Evolutionary conservation across 2,888 invertebrate genomes (phyloP).

Genomic region (Lapara coniferarum): DNA sequence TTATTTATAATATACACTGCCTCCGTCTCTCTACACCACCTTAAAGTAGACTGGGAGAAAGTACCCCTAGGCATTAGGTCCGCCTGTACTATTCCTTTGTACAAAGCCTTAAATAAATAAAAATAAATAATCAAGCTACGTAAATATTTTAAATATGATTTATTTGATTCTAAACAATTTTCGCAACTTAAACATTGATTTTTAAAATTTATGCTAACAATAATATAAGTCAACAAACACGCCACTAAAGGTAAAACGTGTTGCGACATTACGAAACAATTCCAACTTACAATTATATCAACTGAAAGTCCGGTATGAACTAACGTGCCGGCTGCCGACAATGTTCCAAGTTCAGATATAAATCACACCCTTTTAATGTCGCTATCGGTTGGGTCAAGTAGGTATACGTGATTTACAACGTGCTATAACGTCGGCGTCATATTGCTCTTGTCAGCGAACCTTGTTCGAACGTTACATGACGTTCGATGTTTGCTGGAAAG

Average conservation of each 20-base stretch:
- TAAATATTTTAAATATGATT: no score
- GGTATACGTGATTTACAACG: conserved; percentile 75
- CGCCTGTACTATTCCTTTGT: no score
- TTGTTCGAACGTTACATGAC: conserved; percentile 30
- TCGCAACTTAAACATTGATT: no score
- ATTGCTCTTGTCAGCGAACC: conserved; percentile 72
- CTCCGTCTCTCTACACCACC: no score
- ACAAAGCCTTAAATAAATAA: no score
- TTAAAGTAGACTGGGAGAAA: no score
- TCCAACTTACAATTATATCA: conserved; percentile 25
- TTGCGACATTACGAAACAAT: background rate
- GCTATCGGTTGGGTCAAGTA: conserved; percentile 76
- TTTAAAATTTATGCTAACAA: no score
- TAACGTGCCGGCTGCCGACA: conserved; percentile 76
- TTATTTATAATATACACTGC: no score
- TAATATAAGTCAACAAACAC: no score
- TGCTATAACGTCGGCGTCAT: conserved; percentile 72
- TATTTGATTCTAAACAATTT: no score
- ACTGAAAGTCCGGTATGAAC: conserved; percentile 61
- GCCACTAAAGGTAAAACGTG: background rate
- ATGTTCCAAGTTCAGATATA: conserved; percentile 78
- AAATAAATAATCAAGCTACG: no score
- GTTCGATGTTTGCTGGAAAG: background rate
- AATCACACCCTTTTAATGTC: conserved; percentile 82
- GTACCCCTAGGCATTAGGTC: no score